Evolutionary conservation across 2,888 invertebrate genomes (phyloP).

Genomic region (Platycnemis pennipes): DNA sequence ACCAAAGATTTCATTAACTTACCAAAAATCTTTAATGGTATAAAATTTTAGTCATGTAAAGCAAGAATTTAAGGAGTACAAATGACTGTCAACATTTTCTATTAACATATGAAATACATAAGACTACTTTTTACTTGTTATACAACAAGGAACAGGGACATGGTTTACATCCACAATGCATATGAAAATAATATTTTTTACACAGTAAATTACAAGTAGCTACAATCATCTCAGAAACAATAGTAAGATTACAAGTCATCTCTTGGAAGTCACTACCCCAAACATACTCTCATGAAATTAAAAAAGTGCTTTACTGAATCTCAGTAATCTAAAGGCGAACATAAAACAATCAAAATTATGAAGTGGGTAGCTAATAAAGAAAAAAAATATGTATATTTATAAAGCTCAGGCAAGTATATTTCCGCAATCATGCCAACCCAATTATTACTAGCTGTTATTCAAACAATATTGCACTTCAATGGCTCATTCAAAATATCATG

Average conservation of each 20-base stretch:
- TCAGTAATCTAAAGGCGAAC: background rate
- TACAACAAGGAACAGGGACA: conserved; percentile 58
- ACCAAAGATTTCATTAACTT: background rate
- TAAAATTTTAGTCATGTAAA: conserved; percentile 57
- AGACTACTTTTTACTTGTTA: conserved; percentile 51
- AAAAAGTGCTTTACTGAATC: conserved; percentile 11
- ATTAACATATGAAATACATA: conserved; percentile 66
- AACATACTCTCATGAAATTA: conserved; percentile 38
- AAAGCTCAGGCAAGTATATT: conserved; percentile 38
- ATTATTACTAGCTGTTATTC: background rate
- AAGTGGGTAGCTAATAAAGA: background rate
- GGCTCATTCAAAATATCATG: conserved; percentile 27
- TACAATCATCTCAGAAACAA: conserved; percentile 59
- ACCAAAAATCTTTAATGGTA: conserved; percentile 51
- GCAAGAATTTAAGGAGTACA: conserved; percentile 59
- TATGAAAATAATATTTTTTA: conserved; percentile 67
- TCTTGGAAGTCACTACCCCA: conserved; percentile 44
- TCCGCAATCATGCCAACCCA: conserved; percentile 37
- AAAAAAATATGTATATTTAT: background rate
- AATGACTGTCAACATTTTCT: conserved; percentile 60
- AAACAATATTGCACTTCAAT: conserved; percentile 47
- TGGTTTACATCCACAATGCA: conserved; percentile 56
- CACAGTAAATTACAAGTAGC: conserved; percentile 66
- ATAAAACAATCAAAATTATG: conserved; percentile 26
- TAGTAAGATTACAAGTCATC: conserved; percentile 52